Base-by-base conservation (phyloP, 2,797 vertebrate species). In the Neoniphon sammara region DNA sequence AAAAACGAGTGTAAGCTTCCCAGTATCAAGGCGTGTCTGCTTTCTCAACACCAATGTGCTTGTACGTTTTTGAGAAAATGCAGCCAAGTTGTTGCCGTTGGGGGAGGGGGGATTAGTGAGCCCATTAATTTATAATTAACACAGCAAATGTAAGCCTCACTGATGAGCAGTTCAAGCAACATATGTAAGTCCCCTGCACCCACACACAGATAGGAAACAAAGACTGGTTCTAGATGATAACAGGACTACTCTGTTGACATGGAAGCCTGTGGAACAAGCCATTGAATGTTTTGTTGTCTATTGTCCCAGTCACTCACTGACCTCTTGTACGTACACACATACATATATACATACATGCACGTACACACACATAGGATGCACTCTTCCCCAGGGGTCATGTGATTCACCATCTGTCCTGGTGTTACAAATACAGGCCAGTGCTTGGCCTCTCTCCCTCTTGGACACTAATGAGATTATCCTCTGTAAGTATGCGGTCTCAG, bases 401-500 rank as follows among this genome's bases (percentile, higher is more conserved):
- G 93, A 93, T 84, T 67, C 54, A 82, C 93, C 91, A 91, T 93
- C 93, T 94, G 93, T 86, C 89, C 81, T 77, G 74, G 73, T 79
- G 87, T 89, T 89, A 90, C 81, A 91, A 89, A 88, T 83, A 69
- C 83, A 71, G 75, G 78, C 87, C 69, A 73, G 60, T 80, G 66
- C 81, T 58, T 66, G 77, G 77, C 85, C 78, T 84, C 75, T 54
- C 79, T 87, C 57, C 75, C 77, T 71, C 78, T 82, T 47, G 77
- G 85, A 89, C 85, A 61, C 80, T 93, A 95, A 94, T 90, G 90
- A 90, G 94, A 94, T 96, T 94, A 94, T 86, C 84, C 87, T 88
- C 57, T 91, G 93, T 92, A 93, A 95, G 93, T 88, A 93, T 91
- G 88, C 78, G 57, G 88, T 89, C 89, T 89, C 75, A 56, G 77